A percentile compares a stretch with the other conserved stretches of the same genome.
Evolutionary conservation across 2,888 invertebrate genomes (phyloP).

Genomic region (Papilio protenor): DNA sequence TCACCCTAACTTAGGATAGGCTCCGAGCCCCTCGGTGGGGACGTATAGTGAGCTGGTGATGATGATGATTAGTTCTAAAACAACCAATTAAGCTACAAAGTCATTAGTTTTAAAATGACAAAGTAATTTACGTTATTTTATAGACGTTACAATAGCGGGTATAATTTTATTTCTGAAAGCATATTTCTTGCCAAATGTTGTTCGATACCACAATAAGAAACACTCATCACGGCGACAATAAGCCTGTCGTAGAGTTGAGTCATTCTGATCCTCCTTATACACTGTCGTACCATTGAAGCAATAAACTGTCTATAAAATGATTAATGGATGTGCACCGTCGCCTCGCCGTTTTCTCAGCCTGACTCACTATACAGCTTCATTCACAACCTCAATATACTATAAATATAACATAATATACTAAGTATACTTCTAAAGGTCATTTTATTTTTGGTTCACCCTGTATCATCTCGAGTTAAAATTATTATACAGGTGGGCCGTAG

Average conservation of each 20-base stretch:
- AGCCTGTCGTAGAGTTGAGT: slow-evolving; percentile 55
- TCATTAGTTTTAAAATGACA: not conserved
- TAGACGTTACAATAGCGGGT: not conserved
- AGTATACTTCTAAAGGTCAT: not conserved
- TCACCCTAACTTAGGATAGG: too few relatives aligned
- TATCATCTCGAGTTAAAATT: not conserved
- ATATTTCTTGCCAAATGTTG: slow-evolving; percentile 27
- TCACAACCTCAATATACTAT: slow-evolving; percentile 42
- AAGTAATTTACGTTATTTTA: not conserved
- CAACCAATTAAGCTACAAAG: too few relatives aligned
- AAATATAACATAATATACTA: slow-evolving; percentile 38
- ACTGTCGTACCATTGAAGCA: slow-evolving; percentile 73
- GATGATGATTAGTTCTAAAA: too few relatives aligned
- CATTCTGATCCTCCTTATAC: slow-evolving; percentile 45
- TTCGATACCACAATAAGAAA: slow-evolving; percentile 25
- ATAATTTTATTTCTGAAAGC: slow-evolving; percentile 22
- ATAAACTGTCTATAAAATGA: slow-evolving; percentile 76
- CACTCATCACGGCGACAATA: slow-evolving; percentile 17
- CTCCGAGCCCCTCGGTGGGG: too few relatives aligned
- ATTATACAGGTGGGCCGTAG: not conserved
- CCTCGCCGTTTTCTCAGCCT: slow-evolving; percentile 65
- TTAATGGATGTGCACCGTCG: slow-evolving; percentile 71
- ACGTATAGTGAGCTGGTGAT: too few relatives aligned
- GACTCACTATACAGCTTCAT: slow-evolving; percentile 58
- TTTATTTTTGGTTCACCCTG: not conserved